A percentile compares a stretch with the other conserved stretches of the same genome.
Evolutionary conservation across 2,113 vertebrate genomes (phyloP).

Genomic region (Microcebus jonahi): DNA sequence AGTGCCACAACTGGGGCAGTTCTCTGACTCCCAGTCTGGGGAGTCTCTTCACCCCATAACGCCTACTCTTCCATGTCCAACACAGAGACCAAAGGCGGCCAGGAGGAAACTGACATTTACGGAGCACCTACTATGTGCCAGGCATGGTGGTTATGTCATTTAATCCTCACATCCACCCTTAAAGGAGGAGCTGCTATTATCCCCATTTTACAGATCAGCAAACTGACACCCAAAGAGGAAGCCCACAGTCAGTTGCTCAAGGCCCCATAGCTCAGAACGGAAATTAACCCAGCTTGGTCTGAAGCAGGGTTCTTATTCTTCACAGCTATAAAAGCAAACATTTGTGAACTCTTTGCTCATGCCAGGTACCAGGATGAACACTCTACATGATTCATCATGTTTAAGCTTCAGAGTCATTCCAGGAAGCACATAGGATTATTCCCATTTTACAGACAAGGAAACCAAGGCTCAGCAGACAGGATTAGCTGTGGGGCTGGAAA

Average conservation of each 20-base stretch:
- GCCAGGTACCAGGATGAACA: background rate
- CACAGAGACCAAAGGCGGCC: accelerated
- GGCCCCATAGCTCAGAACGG: background rate
- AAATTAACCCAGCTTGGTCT: background rate
- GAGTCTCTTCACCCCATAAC: background rate
- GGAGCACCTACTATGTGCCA: background rate
- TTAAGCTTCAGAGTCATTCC: background rate
- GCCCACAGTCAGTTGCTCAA: background rate
- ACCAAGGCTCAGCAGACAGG: background rate
- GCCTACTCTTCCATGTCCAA: background rate
- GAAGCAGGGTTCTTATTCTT: background rate
- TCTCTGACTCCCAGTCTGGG: background rate
- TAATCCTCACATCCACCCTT: background rate
- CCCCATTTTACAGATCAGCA: background rate
- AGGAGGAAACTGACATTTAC: background rate
- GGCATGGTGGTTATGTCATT: background rate
- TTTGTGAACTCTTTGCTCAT: background rate
- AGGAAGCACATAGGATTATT: background rate
- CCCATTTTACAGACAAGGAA: background rate
- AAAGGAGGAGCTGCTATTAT: background rate
- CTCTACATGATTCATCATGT: background rate
- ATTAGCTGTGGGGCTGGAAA: background rate
- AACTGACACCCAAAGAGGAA: background rate
- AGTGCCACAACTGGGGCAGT: background rate
- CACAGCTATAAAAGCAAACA: background rate